Base-by-base conservation (phyloP, 2,113 vertebrate genomes). In the human region DNA sequence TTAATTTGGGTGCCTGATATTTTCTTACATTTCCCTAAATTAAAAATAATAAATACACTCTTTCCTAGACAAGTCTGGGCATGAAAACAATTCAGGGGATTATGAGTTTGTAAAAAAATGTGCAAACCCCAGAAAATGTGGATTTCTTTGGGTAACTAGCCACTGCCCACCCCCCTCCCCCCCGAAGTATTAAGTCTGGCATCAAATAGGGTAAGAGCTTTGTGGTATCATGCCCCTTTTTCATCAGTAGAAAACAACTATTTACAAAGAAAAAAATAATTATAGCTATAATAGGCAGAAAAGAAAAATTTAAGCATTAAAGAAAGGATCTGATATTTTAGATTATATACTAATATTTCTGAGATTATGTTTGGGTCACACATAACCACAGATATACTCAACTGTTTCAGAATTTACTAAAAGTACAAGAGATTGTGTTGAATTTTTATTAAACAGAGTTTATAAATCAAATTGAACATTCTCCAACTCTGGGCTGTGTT, bases 1-100 rank as follows among this genome's bases (percentile, higher is more conserved):
- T 98, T 99, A 98, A 99, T 98, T 98, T 98, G 93, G 96, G 55
- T 82, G 30, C 84, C 43, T 98, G 97, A 84, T 97, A 95, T 98
- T 98, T 98, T 84, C 96, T 93, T 98, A 81, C 72, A 2, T 98
- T 98, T 98, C 96, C 82, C 75, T 95, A 98, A 98, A 98, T 98
- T 98, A 97, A 98, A 97, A 98, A 97, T 94, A 98, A 97, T 93
- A 45, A 97, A 98, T 78, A 76, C 73, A 84, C 68, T 61, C 45
- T 75, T 98, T 97, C 68, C 72, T 84, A 73, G 89, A 75, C 22
- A 48, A 95, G 85, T 38, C 89, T 97, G 93, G 75, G 75, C 66
- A 57, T 75, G 70, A 70, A 92, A 95, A 96, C 81, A 97, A 96
- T 93, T 93, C 88, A 86, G 64, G 87, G 94, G n/a, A 90, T 96